Percentiles rank a stretch among this genome's conserved stretches.
These are phyloP conservation scores for Rhopilema esculentum DNA, from an alignment of 30 jellyfish, hydroid and myxozoan genomes.

Conservation along the genomic window DNA sequence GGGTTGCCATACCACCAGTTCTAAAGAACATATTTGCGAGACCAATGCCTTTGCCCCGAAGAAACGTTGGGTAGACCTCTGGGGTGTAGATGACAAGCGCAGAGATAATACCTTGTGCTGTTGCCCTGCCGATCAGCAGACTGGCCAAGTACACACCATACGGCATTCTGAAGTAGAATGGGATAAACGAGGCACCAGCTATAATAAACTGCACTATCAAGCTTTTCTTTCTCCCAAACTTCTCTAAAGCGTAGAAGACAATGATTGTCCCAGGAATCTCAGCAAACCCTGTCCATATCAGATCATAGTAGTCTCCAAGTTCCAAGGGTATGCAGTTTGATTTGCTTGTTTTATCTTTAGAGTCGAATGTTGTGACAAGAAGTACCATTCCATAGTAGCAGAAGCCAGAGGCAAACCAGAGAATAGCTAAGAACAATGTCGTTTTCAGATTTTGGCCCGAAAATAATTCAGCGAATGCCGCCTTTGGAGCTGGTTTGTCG, in stretches of 20 bases:
- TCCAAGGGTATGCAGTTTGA: constrained; percentile 26
- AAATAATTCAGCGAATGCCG: constrained; percentile 24
- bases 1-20: constrained; percentile 72
- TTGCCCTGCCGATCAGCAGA: constrained; percentile 61
- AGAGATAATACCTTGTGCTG: constrained; percentile 65
- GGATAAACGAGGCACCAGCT: constrained; percentile 42
- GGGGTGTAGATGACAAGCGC: constrained; percentile 74
- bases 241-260: constrained; percentile 60
- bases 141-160: constrained; percentile 8
- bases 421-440: constrained; percentile 25
- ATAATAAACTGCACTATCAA: constrained; percentile 22
- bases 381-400: constrained; percentile 59
- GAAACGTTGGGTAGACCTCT: constrained; percentile 79
- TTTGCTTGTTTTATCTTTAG: constrained; percentile 8
- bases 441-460: constrained; percentile 16
- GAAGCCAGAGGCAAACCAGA: constrained; percentile 70
- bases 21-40: constrained; percentile 59
- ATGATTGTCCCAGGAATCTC: constrained; percentile 75
- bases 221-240: constrained; percentile 58
- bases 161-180: constrained; percentile 49
- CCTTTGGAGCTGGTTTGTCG: constrained; percentile 4
- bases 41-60: constrained; percentile 75
- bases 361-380: constrained; percentile 43
- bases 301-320: constrained; percentile 29
- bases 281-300: constrained; percentile 69